These are phyloP conservation scores for Arvicanthis niloticus DNA, from an alignment of 2,113 vertebrate genomes.

Conservation along the genomic window DNA sequence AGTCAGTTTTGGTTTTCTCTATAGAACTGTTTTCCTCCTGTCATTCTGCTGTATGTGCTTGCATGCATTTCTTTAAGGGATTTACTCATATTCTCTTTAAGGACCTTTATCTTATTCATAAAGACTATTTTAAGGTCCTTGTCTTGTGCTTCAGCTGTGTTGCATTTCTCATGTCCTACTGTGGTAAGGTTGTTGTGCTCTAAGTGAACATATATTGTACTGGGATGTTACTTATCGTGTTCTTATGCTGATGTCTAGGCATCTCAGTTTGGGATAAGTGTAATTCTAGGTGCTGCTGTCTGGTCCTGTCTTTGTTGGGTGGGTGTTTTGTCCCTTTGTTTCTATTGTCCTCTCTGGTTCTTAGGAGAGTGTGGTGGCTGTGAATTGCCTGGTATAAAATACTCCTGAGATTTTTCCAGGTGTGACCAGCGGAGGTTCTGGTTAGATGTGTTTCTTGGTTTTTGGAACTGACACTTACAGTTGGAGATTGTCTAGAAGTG, in stretches of 20 bases:
- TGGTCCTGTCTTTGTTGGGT: neutral
- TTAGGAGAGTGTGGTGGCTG: neutral
- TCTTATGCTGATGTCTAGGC: neutral
- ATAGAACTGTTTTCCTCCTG: neutral
- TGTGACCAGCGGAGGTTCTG: neutral
- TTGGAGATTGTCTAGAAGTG: neutral
- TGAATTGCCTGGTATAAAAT: neutral
- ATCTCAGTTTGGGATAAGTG: neutral
- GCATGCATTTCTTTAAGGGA: neutral
- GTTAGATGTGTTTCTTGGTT: neutral
- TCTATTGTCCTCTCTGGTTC: neutral
- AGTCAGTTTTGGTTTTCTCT: neutral
- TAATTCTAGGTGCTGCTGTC: neutral
- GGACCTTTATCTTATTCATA: neutral
- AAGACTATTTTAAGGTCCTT: neutral
- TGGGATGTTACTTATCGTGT: neutral
- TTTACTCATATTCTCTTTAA: neutral
- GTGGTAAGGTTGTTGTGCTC: neutral
- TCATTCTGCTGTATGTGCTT: neutral
- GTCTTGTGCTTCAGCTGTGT: neutral
- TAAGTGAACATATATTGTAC: neutral
- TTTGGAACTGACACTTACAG: neutral
- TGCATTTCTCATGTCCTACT: neutral
- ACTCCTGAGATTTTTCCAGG: neutral
- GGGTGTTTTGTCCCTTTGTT: neutral